Evolutionary conservation across 2,888 invertebrate species (phyloP).

Genomic region (Mythimna vitellina): DNA sequence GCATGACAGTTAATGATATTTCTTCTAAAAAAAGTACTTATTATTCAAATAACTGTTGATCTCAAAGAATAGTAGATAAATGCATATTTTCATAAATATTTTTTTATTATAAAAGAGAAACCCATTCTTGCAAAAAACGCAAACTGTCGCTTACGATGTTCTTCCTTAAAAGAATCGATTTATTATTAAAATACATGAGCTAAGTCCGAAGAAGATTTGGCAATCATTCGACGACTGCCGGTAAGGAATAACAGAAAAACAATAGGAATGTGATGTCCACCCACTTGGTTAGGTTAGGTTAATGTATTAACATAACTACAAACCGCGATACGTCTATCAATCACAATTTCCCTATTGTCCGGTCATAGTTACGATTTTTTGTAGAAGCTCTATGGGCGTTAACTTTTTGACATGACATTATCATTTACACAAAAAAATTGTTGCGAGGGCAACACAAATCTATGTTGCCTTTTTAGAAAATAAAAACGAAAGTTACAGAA

Average conservation of each 20-base stretch:
- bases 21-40: no score
- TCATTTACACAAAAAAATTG: neutral
- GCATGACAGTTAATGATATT: no score
- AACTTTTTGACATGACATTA: slow-evolving; percentile 7
- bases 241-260: neutral
- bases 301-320: slow-evolving; percentile 8
- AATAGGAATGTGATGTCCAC: slow-evolving; percentile 13
- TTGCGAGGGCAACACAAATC: neutral
- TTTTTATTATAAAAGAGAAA: no score
- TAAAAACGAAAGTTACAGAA: neutral
- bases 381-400: slow-evolving; percentile 11
- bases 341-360: slow-evolving; percentile 27
- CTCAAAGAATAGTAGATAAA: no score
- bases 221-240: no score
- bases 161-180: no score
- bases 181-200: no score
- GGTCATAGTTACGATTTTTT: neutral
- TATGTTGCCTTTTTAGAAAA: neutral
- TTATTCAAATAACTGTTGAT: no score
- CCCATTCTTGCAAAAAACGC: no score
- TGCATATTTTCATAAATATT: no score
- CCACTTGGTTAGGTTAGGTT: neutral
- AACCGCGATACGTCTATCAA: slow-evolving; percentile 25
- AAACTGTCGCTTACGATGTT: no score
- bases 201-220: neutral